Evolutionary conservation across 2,888 invertebrate species (phyloP).

Genomic region (Rhagonycha fulva): DNA sequence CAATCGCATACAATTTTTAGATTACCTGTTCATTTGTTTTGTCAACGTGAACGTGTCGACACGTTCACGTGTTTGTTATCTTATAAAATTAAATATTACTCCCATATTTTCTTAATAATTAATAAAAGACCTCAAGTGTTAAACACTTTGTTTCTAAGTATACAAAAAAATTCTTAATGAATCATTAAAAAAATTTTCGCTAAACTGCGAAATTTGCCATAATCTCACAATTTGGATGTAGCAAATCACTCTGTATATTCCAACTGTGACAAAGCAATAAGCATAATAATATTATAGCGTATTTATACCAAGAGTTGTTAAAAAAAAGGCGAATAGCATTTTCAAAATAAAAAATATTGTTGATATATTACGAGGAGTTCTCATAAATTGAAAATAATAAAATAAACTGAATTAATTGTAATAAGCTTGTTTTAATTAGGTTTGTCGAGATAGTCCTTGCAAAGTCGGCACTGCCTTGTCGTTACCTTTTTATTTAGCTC

Average conservation of each 20-base stretch:
- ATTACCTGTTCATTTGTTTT: too few species aligned
- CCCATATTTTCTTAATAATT: slow-evolving; percentile 11
- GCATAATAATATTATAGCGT: neutral
- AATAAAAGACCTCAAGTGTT: slow-evolving; percentile 5
- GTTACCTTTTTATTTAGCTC: slow-evolving; percentile 6
- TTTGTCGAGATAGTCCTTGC: neutral
- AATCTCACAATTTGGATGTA: neutral
- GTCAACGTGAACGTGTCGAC: too few species aligned
- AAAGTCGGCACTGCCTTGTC: neutral
- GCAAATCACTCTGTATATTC: too few species aligned
- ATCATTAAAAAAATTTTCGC: neutral
- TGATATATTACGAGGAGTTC: slow-evolving; percentile 1
- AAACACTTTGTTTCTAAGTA: neutral
- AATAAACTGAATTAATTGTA: slow-evolving; percentile 17
- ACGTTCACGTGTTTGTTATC: slow-evolving; percentile 9
- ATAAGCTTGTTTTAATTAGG: neutral
- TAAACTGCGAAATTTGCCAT: neutral
- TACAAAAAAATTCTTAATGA: neutral
- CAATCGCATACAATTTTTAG: neutral
- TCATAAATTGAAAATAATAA: slow-evolving; percentile 4
- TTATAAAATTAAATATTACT: neutral
- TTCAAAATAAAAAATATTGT: neutral
- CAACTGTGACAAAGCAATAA: neutral
- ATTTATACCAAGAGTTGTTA: neutral
- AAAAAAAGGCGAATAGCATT: neutral